These are phyloP conservation scores for Zeuzera pyrina DNA, from an alignment of 2,888 invertebrate species.

Conservation along the genomic window DNA sequence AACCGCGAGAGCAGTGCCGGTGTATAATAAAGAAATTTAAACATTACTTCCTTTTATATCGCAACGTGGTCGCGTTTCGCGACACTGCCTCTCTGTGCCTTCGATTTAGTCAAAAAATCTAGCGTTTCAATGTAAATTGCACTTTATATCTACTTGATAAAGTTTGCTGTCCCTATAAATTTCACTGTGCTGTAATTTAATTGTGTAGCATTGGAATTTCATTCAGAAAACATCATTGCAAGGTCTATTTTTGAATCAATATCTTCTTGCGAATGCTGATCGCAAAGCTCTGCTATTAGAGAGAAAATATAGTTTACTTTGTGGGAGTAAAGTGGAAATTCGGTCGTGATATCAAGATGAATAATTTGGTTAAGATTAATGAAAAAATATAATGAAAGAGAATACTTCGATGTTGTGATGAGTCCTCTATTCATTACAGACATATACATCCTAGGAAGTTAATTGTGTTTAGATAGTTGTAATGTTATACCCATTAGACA, in stretches of 20 bases:
- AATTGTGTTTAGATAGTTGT: too few relatives aligned
- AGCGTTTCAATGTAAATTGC: constrained; percentile 17
- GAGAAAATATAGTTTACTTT: constrained; percentile 32
- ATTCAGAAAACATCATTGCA: constrained; percentile 20
- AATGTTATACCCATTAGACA: too few relatives aligned
- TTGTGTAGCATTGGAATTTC: constrained; percentile 21
- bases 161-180: too few relatives aligned
- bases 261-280: constrained; percentile 11
- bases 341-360: constrained; percentile 12
- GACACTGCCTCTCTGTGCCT: constrained; percentile 55
- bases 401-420: too few relatives aligned
- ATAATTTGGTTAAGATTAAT: background rate
- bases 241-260: constrained; percentile 15
- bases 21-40: constrained; percentile 68
- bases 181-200: too few relatives aligned
- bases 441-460: too few relatives aligned
- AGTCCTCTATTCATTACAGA: too few relatives aligned
- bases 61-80: constrained; percentile 69
- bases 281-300: constrained; percentile 25
- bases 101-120: constrained; percentile 27
- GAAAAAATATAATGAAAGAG: too few relatives aligned
- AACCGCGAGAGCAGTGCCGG: constrained; percentile 46
- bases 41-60: constrained; percentile 70
- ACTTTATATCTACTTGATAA: constrained; percentile 12
- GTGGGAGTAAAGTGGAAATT: constrained; percentile 27